A percentile compares a stretch with the other conserved stretches of the same genome.
Conservation (phyloP, 2,113 vertebrate species). For the Laterallus jamaicensis region DNA sequence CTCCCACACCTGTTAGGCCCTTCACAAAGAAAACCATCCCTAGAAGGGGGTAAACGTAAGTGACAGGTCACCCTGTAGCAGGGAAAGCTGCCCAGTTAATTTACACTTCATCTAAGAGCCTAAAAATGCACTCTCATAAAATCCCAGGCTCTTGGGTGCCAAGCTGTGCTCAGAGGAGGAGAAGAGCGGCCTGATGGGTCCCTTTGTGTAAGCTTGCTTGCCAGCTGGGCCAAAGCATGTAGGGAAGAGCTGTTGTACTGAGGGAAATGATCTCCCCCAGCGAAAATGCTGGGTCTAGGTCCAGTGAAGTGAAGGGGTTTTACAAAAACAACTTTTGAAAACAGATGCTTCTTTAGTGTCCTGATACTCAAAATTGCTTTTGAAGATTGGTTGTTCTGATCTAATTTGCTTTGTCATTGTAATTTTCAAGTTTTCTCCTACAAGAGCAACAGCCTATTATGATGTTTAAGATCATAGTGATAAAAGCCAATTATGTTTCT, state of each 20-base stretch:
- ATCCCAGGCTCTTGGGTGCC: not conserved
- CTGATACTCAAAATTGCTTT: not conserved
- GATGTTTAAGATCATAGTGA: not conserved
- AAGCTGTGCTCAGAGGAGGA: not conserved
- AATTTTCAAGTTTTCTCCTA: not conserved
- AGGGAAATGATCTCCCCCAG: not conserved
- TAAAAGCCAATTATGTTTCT: not conserved
- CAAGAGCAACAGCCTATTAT: not conserved
- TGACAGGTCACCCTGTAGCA: not conserved
- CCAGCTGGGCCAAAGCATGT: not conserved
- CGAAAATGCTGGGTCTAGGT: not conserved
- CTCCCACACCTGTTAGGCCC: not conserved
- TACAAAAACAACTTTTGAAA: not conserved
- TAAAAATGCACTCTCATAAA: not conserved
- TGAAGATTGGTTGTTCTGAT: not conserved
- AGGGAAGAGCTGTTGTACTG: not conserved
- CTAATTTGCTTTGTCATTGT: not conserved
- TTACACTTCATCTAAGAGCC: not conserved
- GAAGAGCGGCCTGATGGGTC: not conserved
- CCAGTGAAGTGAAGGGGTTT: not conserved
- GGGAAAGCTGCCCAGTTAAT: not conserved
- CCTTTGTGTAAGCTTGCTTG: not conserved
- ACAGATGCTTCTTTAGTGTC: not conserved
- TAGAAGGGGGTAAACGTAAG: not conserved
- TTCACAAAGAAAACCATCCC: not conserved